Evolutionary conservation across 1,140 invertebrate genomes (phyloP).

Genomic region (Zaprionus camerounensis): DNA sequence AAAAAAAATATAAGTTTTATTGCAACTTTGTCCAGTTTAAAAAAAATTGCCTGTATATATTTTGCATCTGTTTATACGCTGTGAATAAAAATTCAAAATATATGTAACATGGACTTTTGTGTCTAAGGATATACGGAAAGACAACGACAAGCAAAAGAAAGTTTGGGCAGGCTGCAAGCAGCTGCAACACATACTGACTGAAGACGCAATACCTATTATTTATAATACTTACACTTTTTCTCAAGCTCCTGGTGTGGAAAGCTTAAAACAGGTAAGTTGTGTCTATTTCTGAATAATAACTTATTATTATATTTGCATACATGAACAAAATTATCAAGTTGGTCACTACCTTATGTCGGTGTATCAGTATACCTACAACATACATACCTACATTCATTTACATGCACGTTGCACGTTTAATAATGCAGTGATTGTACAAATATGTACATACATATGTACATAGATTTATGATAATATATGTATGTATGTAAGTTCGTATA

Average conservation of each 20-base stretch:
- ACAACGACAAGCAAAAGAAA: conserved; percentile 55
- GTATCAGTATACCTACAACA: conserved; percentile 7
- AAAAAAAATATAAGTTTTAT: conserved; percentile 33
- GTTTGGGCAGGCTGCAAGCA: conserved; percentile 49
- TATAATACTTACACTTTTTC: neutral
- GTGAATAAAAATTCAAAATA: conserved; percentile 1
- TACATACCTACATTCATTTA: neutral
- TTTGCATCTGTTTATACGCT: neutral
- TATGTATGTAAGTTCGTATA: neutral
- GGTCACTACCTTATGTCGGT: neutral
- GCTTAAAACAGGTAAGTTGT: neutral
- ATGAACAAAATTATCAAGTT: neutral
- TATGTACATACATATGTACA: neutral
- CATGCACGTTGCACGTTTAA: neutral
- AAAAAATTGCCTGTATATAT: conserved; percentile 17
- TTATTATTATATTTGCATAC: neutral
- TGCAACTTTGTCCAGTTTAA: conserved; percentile 21
- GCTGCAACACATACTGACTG: conserved; percentile 13
- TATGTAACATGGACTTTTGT: conserved; percentile 2
- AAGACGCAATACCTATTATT: conserved; percentile 1
- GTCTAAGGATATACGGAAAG: conserved; percentile 34
- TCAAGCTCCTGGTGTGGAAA: neutral
- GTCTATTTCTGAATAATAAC: neutral
- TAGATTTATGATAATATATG: neutral
- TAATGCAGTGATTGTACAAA: neutral